Percentiles rank a stretch among this genome's conserved stretches.
These are phyloP conservation scores for Dysmachus trigonus DNA, from an alignment of 2,888 invertebrate genomes.

Conservation along the genomic window DNA sequence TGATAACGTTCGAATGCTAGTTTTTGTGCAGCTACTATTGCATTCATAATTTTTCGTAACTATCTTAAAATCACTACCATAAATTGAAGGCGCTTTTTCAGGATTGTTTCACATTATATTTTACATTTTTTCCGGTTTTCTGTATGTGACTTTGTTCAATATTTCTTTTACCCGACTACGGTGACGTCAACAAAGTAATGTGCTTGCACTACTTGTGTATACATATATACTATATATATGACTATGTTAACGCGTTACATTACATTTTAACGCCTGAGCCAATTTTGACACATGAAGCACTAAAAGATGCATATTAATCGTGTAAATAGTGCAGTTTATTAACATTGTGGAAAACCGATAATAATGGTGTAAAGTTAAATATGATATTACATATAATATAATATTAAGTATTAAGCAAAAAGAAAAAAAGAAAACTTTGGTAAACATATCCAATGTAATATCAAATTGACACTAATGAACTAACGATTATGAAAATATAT, in stretches of 20 bases:
- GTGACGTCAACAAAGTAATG: not conserved
- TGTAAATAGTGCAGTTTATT: not conserved
- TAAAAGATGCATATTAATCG: not conserved
- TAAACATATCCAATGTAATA: not conserved
- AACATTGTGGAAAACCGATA: not conserved
- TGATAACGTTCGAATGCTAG: not conserved
- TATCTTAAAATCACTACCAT: slow-evolving; percentile 4
- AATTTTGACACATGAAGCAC: not conserved
- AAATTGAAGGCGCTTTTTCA: slow-evolving; percentile 46
- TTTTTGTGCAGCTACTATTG: not conserved
- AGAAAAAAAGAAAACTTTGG: not conserved
- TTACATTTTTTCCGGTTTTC: not conserved
- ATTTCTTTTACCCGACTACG: not conserved
- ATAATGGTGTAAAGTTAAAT: not conserved
- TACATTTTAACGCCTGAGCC: not conserved
- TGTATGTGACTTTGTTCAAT: not conserved
- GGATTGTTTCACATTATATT: slow-evolving; percentile 37
- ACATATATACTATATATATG: not conserved
- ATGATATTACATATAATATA: not conserved
- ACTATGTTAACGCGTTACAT: not conserved
- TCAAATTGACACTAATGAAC: not conserved
- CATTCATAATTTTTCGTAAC: not conserved
- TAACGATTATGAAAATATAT: too few species aligned
- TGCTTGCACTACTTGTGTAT: not conserved
- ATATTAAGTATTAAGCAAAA: not conserved